Evolutionary conservation across 2,888 invertebrate genomes (phyloP).

Genomic region (Polylopha cassiicola): DNA sequence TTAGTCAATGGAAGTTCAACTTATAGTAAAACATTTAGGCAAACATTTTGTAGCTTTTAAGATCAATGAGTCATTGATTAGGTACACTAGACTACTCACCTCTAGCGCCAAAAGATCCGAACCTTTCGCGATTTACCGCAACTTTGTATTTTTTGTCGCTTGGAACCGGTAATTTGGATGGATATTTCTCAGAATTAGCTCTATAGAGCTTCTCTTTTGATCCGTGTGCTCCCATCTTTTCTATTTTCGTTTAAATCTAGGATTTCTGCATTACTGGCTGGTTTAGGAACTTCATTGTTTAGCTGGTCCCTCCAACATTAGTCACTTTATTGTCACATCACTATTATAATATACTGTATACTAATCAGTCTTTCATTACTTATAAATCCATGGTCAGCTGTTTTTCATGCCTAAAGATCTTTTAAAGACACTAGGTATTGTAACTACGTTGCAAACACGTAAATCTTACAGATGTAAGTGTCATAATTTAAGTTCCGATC

Average conservation of each 20-base stretch:
- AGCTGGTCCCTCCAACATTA: slow-evolving; percentile 25
- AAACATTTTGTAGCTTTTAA: too few relatives aligned
- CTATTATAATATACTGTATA: slow-evolving; percentile 31
- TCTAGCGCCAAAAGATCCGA: slow-evolving; percentile 83
- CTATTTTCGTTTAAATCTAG: slow-evolving; percentile 54
- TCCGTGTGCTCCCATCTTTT: slow-evolving; percentile 85
- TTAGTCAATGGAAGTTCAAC: too few relatives aligned
- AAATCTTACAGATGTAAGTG: slow-evolving; percentile 30
- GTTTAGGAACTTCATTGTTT: slow-evolving; percentile 42
- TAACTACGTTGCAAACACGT: slow-evolving; percentile 10
- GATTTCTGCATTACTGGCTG: slow-evolving; percentile 43
- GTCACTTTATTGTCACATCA: slow-evolving; percentile 49
- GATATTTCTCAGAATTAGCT: slow-evolving; percentile 79
- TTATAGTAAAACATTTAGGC: too few relatives aligned
- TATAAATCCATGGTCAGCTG: slow-evolving; percentile 21
- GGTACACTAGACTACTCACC: slow-evolving; percentile 67
- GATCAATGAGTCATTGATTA: too few relatives aligned
- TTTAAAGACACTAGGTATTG: slow-evolving; percentile 1
- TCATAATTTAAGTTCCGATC: slow-evolving; percentile 36
- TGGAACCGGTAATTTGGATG: slow-evolving; percentile 74
- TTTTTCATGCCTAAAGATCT: slow-evolving; percentile 15
- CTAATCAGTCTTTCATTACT: slow-evolving; percentile 27
- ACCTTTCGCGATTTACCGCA: slow-evolving; percentile 81
- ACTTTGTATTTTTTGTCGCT: slow-evolving; percentile 76
- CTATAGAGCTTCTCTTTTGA: slow-evolving; percentile 85